Conservation (phyloP, 2,113 vertebrate genomes). For the Cyprinodon tularosa region DNA sequence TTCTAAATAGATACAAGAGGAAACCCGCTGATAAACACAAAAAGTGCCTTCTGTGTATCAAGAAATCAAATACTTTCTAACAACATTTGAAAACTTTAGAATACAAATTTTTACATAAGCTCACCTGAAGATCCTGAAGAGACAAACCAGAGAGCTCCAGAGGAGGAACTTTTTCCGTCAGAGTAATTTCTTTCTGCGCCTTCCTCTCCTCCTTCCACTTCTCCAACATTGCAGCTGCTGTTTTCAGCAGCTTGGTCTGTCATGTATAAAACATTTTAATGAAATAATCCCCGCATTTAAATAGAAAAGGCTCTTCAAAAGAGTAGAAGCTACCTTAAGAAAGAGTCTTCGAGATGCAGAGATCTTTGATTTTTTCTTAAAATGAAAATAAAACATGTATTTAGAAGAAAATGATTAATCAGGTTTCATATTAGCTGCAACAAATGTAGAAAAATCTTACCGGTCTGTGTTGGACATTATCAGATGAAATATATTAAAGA, state of each 20-base stretch:
- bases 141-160: slow-evolving; percentile 76
- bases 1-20: not conserved
- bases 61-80: too few species aligned
- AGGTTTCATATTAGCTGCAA: not conserved
- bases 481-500: slow-evolving; percentile 3
- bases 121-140: slow-evolving; percentile 78
- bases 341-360: slow-evolving; percentile 70
- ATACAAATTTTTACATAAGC: not conserved
- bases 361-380: slow-evolving; percentile 67
- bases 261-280: not conserved
- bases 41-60: not conserved
- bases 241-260: slow-evolving; percentile 76
- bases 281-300: not conserved
- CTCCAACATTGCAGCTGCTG: slow-evolving; percentile 75
- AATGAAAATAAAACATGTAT: not conserved
- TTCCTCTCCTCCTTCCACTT: slow-evolving; percentile 64
- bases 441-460: slow-evolving; percentile 32
- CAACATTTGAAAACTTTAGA: not conserved
- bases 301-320: not conserved
- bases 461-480: slow-evolving; percentile 40
- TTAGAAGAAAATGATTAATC: not conserved
- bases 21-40: not conserved
- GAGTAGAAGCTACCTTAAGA: slow-evolving; percentile 65
- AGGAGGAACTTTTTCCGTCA: slow-evolving; percentile 71
- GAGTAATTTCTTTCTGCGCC: slow-evolving; percentile 59